Base-by-base conservation (phyloP, 2,797 vertebrate genomes). In the Kryptopterus vitreolus region DNA sequence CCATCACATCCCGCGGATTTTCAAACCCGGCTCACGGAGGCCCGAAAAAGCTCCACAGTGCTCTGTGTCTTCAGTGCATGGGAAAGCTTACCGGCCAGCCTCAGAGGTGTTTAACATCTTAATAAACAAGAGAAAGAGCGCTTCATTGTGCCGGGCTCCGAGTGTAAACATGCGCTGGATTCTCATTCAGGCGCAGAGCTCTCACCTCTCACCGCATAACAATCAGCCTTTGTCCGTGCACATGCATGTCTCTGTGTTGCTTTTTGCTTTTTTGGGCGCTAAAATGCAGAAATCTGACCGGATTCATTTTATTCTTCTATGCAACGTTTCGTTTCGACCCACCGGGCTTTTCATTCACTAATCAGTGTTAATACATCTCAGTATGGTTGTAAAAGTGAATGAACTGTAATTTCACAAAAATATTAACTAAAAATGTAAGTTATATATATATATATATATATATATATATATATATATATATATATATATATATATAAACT, bases 31-130 rank as follows among this genome's bases (percentile, higher is more conserved):
- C 93, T 93, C 86, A 88, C 79, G 89, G 89, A 84, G 79, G 74
- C 81, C 82, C 63, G 71, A 57, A 63, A 29, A 65, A 43, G n/a
- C n/a, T n/a, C 29, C 84, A 72, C 76, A 90, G 90, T 94, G 92
- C 91, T 92, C 90, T 91, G 89, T 91, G 92, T 38, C 31, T 74
- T 58, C 24, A 74, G 33, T 74, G 38, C 38, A 43, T 43, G 72
- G 91, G 5, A 92, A 91, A 91, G 89, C 89, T 92, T 92, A 88
- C 90, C 91, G 89, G 87, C 88, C 91, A 89, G 88, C 90, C 88
- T 90, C 90, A 90, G 91, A 91, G 87, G 89, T 78, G 87, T 89
- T 95, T 95, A 91, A 91, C 93, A 95, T 95, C 91, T 91, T 89
- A 95, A 95, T 93, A 79, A 83, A 58, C n/a, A 13, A n/a, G 35